Evolutionary conservation across 2,888 invertebrate species (phyloP).

Genomic region (Melieria crassipennis): DNA sequence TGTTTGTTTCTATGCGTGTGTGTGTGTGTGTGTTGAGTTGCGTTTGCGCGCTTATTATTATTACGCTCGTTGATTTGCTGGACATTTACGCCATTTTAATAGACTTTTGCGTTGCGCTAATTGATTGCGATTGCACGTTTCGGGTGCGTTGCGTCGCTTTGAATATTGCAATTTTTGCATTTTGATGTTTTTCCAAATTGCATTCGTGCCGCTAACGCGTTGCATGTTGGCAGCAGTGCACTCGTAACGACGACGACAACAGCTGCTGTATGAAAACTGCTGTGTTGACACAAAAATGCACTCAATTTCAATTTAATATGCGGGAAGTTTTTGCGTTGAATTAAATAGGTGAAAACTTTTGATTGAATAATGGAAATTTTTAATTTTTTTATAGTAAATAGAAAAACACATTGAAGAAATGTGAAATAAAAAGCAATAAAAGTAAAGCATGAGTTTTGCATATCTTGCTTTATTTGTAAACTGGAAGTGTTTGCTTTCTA

Average conservation of each 20-base stretch:
- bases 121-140: conserved; percentile 12
- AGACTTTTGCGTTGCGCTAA: conserved; percentile 8
- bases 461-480: too few species aligned
- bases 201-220: too few species aligned
- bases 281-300: conserved; percentile 11
- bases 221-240: too few species aligned
- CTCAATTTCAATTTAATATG: conserved; percentile 2
- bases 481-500: too few species aligned
- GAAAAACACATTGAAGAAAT: too few species aligned
- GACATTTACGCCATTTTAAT: background rate
- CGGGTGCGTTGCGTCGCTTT: background rate
- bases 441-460: too few species aligned
- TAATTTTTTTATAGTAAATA: too few species aligned
- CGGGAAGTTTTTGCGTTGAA: too few species aligned
- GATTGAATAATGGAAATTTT: too few species aligned
- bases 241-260: background rate
- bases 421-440: too few species aligned
- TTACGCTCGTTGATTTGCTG: background rate
- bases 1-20: conserved; percentile 8
- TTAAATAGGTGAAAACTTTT: too few species aligned
- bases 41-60: background rate
- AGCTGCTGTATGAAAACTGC: background rate
- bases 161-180: background rate
- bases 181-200: too few species aligned
- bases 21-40: conserved; percentile 1